Conservation (phyloP, 1,140 invertebrate genomes). For the Galendromus occidentalis region DNA sequence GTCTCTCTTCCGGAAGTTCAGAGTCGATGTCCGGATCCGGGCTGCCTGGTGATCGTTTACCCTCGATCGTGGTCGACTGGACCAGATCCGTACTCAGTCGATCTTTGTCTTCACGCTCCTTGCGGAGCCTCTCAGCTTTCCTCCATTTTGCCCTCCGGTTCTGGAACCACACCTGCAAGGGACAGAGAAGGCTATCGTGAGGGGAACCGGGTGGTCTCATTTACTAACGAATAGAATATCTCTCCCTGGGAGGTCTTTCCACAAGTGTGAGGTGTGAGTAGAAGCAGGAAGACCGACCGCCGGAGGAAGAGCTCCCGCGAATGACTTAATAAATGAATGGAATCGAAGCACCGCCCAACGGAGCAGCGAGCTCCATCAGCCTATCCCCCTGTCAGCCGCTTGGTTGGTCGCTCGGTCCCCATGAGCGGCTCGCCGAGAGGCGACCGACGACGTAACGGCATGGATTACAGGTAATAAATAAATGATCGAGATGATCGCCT, state of each 20-base stretch:
- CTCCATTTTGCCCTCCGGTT: slow-evolving; percentile 80
- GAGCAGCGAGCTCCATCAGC: neutral
- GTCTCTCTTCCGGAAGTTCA: neutral
- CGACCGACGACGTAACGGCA: neutral
- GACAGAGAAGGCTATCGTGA: slow-evolving; percentile 13
- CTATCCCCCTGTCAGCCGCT: no score
- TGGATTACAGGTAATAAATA: slow-evolving; percentile 4
- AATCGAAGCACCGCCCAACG: neutral
- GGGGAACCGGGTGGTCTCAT: slow-evolving; percentile 5
- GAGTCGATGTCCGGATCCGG: neutral
- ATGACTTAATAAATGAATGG: slow-evolving; percentile 7
- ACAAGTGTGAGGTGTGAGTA: no score
- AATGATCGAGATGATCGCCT: slow-evolving; percentile 11
- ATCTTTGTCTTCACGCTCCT: slow-evolving; percentile 38
- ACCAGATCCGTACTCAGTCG: slow-evolving; percentile 12
- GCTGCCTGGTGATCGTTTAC: neutral
- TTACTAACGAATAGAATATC: no score
- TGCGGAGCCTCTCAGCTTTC: slow-evolving; percentile 69
- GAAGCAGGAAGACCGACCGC: neutral
- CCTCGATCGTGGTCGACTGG: neutral
- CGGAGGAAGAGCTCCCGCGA: neutral
- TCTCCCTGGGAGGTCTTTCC: no score
- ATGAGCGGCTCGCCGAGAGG: no score
- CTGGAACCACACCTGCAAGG: slow-evolving; percentile 73
- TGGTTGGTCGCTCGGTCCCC: no score